Evolutionary conservation across 2,888 invertebrate species (phyloP).

Genomic region (Eubasilissa splendida): DNA sequence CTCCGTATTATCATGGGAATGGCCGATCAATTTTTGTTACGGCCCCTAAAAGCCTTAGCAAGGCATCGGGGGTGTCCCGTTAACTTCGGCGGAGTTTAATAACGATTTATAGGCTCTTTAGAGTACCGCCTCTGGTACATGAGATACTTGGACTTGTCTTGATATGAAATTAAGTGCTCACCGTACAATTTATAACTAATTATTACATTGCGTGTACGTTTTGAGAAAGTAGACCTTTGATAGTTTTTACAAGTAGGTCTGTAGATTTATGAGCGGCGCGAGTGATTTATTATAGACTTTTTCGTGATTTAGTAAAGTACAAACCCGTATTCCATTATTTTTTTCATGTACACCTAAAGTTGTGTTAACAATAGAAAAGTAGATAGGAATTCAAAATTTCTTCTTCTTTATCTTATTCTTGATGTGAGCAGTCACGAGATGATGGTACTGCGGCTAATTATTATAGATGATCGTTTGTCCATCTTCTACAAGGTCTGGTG

Average conservation of each 20-base stretch:
- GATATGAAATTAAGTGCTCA: constrained; percentile 54
- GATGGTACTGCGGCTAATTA: too few relatives aligned
- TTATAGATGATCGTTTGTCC: too few relatives aligned
- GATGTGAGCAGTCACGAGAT: too few relatives aligned
- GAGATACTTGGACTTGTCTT: constrained; percentile 48
- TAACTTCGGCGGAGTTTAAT: constrained; percentile 35
- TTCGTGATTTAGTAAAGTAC: not conserved
- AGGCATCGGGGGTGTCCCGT: constrained; percentile 32
- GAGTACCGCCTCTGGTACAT: constrained; percentile 37
- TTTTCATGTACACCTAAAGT: too few relatives aligned
- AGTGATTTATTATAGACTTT: constrained; percentile 1
- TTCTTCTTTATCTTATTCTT: too few relatives aligned
- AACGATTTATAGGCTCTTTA: constrained; percentile 43
- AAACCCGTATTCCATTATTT: not conserved
- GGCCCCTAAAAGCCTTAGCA: constrained; percentile 11
- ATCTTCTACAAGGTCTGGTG: too few relatives aligned
- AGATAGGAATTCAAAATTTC: too few relatives aligned
- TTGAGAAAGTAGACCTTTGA: constrained; percentile 13
- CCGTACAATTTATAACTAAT: constrained; percentile 51
- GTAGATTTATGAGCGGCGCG: not conserved
- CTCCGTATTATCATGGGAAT: constrained; percentile 8
- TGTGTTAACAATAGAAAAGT: too few relatives aligned
- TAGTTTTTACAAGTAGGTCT: not conserved
- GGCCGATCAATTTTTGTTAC: constrained; percentile 28
- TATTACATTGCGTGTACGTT: constrained; percentile 42